Conservation (phyloP, 2,113 vertebrate genomes). For the Datnioides undecimradiatus region DNA sequence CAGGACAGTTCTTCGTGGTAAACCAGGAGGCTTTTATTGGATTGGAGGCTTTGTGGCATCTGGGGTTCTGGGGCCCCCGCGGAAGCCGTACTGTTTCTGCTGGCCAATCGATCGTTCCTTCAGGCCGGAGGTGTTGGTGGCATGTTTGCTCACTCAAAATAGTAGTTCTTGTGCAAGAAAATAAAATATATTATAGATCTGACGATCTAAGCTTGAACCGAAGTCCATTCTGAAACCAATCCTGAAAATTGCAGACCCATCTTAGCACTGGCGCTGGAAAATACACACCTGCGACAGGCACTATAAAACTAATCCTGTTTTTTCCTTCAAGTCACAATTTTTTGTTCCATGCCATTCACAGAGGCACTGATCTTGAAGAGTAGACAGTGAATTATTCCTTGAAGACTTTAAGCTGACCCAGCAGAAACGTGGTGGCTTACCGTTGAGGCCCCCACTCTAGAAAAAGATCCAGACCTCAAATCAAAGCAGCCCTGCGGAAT, state of each 20-base stretch:
- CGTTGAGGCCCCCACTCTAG: slow-evolving; percentile 4
- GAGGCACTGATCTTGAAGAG: not conserved
- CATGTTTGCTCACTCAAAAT: not conserved
- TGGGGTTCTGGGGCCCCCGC: not conserved
- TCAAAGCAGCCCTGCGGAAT: slow-evolving; percentile 12
- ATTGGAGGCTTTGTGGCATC: not conserved
- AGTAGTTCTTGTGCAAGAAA: not conserved
- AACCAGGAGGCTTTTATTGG: not conserved
- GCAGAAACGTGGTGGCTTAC: not conserved
- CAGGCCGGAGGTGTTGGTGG: not conserved
- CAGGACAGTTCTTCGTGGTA: not conserved
- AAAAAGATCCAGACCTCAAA: slow-evolving; percentile 28
- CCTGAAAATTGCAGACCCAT: not conserved
- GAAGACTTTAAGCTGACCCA: not conserved
- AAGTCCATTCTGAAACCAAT: not conserved
- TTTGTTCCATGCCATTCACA: not conserved
- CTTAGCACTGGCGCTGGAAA: not conserved
- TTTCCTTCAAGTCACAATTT: not conserved
- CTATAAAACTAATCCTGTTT: not conserved
- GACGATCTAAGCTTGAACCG: not conserved
- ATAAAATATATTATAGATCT: not conserved
- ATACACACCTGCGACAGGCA: not conserved
- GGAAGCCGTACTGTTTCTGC: too few relatives aligned
- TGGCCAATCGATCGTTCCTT: too few relatives aligned
- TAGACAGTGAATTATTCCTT: not conserved